phyloP scores from a whole-genome alignment of 1,140 invertebrate genomes.

The Sminthurides bifidus region DNA sequence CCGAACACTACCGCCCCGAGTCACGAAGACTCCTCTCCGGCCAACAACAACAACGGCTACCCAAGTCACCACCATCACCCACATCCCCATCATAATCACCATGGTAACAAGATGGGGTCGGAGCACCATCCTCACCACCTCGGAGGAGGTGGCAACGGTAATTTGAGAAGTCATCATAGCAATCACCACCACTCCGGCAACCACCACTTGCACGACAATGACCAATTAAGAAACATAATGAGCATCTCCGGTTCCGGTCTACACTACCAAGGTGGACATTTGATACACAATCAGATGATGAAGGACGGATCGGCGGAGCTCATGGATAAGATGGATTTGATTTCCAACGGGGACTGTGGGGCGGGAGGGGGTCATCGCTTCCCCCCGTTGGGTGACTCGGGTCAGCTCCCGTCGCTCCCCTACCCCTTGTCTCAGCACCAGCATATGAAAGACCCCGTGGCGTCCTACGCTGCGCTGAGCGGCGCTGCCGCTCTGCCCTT shows the following conservation, averaged over 20 bases:
- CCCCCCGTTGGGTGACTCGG: constrained; percentile 32
- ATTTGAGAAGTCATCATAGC: no score
- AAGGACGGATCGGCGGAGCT: constrained; percentile 25
- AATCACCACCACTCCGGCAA: constrained; percentile 38
- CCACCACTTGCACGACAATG: constrained; percentile 13
- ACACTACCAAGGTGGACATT: constrained; percentile 21
- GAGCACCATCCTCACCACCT: no score
- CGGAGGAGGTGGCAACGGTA: no score
- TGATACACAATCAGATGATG: constrained; percentile 18
- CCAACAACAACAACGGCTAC: constrained; percentile 13
- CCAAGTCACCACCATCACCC: constrained; percentile 29
- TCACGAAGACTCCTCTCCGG: constrained; percentile 18
- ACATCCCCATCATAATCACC: constrained; percentile 39
- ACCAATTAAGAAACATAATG: constrained; percentile 23
- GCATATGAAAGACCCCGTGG: constrained; percentile 9
- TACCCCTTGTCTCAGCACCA: constrained; percentile 44
- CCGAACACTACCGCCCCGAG: constrained; percentile 12
- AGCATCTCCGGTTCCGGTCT: constrained; percentile 9
- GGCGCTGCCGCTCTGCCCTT: constrained; percentile 60
- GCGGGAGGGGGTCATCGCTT: constrained; percentile 25
- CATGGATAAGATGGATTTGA: constrained; percentile 26
- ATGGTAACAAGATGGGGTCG: no score
- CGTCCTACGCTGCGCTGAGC: not conserved
- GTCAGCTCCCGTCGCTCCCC: constrained; percentile 33
- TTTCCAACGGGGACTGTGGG: constrained; percentile 18